Evolutionary conservation across 1,140 invertebrate genomes (phyloP).

Genomic region (Micrasema longulum): DNA sequence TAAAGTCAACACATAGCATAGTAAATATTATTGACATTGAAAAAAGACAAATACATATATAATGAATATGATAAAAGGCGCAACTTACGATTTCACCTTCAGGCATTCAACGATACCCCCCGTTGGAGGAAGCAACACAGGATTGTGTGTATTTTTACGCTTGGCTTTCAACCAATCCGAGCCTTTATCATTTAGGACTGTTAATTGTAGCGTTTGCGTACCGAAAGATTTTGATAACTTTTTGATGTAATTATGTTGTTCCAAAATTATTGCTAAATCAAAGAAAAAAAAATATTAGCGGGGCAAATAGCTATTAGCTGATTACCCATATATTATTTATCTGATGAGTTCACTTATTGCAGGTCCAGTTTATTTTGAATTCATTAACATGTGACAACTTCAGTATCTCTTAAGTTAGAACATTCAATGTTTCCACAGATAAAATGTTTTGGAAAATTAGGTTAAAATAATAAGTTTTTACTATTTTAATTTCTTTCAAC

Average conservation of each 20-base stretch:
- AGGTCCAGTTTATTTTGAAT: too few species aligned
- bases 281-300: constrained; percentile 12
- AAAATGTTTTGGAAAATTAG: too few species aligned
- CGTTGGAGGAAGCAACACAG: constrained; percentile 43
- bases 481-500: too few species aligned
- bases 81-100: constrained; percentile 38
- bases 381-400: too few species aligned
- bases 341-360: too few species aligned
- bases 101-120: constrained; percentile 42
- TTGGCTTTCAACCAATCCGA: constrained; percentile 40
- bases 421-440: too few species aligned
- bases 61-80: too few species aligned
- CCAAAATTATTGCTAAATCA: constrained; percentile 45
- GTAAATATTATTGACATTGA: background rate
- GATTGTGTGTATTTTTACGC: constrained; percentile 7
- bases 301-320: too few species aligned
- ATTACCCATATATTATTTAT: too few species aligned
- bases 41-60: background rate
- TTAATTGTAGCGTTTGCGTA: constrained; percentile 18
- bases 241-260: constrained; percentile 46
- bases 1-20: background rate
- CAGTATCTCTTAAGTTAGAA: too few species aligned
- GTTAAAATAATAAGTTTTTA: too few species aligned
- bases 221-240: constrained; percentile 42
- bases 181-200: constrained; percentile 32